These are phyloP conservation scores for Mongoloraphidia duomilia DNA, from an alignment of 2,888 invertebrate species.

Conservation along the genomic window DNA sequence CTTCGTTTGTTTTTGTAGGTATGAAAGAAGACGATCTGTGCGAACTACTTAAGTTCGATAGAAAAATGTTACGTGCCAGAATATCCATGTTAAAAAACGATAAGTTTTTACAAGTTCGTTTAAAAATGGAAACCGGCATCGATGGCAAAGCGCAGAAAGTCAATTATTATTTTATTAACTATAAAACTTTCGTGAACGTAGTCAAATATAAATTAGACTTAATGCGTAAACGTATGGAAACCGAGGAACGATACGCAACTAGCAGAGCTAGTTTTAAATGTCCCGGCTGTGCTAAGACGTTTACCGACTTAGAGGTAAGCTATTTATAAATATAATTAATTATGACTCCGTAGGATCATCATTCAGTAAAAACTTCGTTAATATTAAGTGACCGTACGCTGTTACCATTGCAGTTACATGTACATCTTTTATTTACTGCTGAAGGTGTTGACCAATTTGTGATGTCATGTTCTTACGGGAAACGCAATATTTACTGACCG, in stretches of 20 bases:
- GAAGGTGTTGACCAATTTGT: background rate
- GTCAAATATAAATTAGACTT: conserved; percentile 94
- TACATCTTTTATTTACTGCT: no score
- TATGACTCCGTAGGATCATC: background rate
- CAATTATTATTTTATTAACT: conserved; percentile 95
- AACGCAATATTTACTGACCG: background rate
- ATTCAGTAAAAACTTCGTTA: background rate
- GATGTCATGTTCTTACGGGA: background rate
- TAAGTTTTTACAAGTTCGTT: conserved; percentile 81
- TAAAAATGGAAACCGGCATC: conserved; percentile 88
- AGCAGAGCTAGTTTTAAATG: conserved; percentile 93
- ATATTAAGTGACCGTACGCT: no score
- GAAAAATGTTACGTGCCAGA: conserved; percentile 80
- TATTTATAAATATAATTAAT: background rate
- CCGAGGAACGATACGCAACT: conserved; percentile 87
- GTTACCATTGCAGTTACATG: no score
- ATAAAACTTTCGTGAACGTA: conserved; percentile 93
- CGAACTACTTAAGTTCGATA: conserved; percentile 83
- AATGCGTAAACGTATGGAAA: conserved; percentile 90
- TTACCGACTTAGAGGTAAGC: conserved; percentile 81
- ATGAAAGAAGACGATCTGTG: conserved; percentile 86
- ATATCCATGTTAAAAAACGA: conserved; percentile 79
- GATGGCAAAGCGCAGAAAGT: conserved; percentile 93
- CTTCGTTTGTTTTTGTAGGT: conserved; percentile 28
- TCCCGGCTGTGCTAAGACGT: conserved; percentile 79